Evolutionary conservation across 2,797 vertebrate genomes (phyloP), one percentile per base, ranked within the genome.

Genomic region (Falco naumanni): DNA sequence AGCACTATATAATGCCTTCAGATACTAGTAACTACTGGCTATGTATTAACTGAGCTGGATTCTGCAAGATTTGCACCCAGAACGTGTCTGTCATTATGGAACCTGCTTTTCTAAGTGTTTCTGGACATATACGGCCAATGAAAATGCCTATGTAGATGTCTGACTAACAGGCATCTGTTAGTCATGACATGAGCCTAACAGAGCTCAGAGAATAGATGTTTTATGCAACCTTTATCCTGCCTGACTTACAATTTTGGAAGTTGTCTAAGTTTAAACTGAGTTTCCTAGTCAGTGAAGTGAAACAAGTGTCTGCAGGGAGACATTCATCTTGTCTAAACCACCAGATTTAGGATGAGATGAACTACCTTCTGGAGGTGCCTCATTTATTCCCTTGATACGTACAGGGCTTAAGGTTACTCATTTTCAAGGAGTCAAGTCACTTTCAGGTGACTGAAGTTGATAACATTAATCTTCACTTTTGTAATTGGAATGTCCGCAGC

Each of bases 341-440:
- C 39, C 45, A 60, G 75, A 77, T 83, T 87, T 94, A 80, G n/a
- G 60, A 39, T 21, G 21, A 95, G 76, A 88, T 91, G 16, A 74
- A 91, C 95, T 92, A 87, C 28, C 13, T 50, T 80, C 68, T 87
- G 50, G 48, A 91, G 53, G 25, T 68, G 33, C 54, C 48, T 90
- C 31, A 45, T 93, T 91, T 48, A 71, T 94, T 95, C 57, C 57
- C 29, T 74, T 89, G 1, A 3, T 80, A 53, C 18, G 16, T 29
- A 34, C 0, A 80, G 64, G 65, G 20, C 53, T 95, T 95, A 77
- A 89, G 31, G 45, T 89, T 94, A 71, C 57, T 85, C 0, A 0
- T 95, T 94, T 80, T 91, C 50, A 87, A 94, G 93, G 50, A 93
- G 64, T 83, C 75, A 80, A 28, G 81, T 86, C 66, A 79, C 82